These are phyloP conservation scores for Poeciliopsis turneri DNA, from an alignment of 2,797 vertebrate genomes.

Conservation along the genomic window DNA sequence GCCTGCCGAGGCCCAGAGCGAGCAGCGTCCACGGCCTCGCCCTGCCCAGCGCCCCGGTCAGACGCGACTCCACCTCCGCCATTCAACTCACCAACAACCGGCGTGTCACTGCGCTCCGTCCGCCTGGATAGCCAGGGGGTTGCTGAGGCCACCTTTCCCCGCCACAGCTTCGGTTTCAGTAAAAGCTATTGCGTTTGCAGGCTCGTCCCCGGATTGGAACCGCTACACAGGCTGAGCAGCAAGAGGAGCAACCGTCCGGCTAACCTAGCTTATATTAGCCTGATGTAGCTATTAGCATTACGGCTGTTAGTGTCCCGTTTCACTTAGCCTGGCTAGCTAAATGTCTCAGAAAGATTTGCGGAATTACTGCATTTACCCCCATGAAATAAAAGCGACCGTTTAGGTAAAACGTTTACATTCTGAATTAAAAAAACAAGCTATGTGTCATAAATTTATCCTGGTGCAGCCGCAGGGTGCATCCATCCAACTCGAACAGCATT, in stretches of 20 bases:
- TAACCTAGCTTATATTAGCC: constrained; percentile 59
- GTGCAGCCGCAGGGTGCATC: constrained; percentile 41
- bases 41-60: constrained; percentile 40
- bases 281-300: constrained; percentile 54
- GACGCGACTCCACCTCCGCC: constrained; percentile 32
- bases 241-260: constrained; percentile 51
- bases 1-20: constrained; percentile 46
- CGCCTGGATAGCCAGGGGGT: constrained; percentile 74
- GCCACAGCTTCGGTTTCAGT: constrained; percentile 74
- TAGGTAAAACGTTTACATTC: constrained; percentile 19
- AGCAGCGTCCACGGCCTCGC: constrained; percentile 66
- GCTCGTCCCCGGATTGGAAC: constrained; percentile 15
- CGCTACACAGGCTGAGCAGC: constrained; percentile 18
- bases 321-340: constrained; percentile 53
- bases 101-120: constrained; percentile 73
- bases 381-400: not conserved
- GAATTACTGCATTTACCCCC: not conserved
- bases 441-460: constrained; percentile 40
- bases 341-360: constrained; percentile 16
- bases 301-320: constrained; percentile 52
- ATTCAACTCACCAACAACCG: constrained; percentile 77
- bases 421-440: not conserved
- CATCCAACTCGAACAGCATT: constrained; percentile 66
- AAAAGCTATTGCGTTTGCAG: constrained; percentile 37
- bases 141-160: constrained; percentile 64